Base-by-base conservation (phyloP, 1,140 invertebrate genomes). In the Drosophila parabipectinata region DNA sequence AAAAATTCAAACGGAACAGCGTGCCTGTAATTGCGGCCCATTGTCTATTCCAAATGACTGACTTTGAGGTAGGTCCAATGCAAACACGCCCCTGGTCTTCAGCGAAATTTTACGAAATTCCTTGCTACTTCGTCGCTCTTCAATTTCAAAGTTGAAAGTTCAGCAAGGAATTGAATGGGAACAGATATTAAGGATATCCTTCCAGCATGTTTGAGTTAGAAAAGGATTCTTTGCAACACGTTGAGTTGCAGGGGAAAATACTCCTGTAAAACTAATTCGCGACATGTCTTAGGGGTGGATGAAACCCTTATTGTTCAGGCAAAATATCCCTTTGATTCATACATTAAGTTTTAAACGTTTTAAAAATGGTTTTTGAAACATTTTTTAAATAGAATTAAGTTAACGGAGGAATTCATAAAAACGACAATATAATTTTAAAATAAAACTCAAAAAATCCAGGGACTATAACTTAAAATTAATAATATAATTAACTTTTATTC, bases 41-140 rank as follows among this genome's bases (percentile, higher is more conserved):
- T 88, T 87, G 83, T 87, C 83, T 73, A 82, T 69, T 77, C 83
- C 67, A 79, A 88, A 73, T 79, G 75, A 82, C 52, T 79, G 75
- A 67, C 57, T 77, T 88, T 87, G 83, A 66, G 83, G 83, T 79
- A 87, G 83, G 83, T 87, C 79, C 60, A 21, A 51, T 15, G 47
- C 28, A 58, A 71, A 71, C 47, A 58, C 66, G 37, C 64, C 68
- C 37, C 52, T 39, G 52, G 59, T 58, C 61, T 45, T 30, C 8
- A 15, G 39, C n/a, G 21, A 56, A 47, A 68, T 56, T 57, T 51
- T 39, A 52, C 50, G 57, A 56, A 72, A 73, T 55, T 72, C 21
- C 60, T 47, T 47, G 1, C 15, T 47, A 4, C 18, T 18, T 18
- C 4, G 4, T 9, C 15, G 4, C 14, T 3, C 8, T 21, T 54